Base-by-base conservation (phyloP, 2,797 vertebrate species). In the Epinephelus awoara region DNA sequence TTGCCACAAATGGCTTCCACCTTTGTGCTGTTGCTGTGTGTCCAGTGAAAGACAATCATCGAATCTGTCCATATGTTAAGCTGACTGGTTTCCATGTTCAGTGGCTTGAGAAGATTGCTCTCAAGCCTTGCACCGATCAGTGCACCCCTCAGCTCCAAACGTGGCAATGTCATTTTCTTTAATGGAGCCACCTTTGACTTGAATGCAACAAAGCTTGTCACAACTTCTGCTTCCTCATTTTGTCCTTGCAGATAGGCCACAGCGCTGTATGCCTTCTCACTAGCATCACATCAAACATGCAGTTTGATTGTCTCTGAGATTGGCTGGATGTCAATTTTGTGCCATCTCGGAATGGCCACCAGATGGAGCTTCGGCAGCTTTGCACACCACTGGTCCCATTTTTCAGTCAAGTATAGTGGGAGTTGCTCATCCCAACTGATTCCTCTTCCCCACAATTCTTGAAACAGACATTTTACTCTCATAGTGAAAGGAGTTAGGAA, bases 141-240 rank as follows among this genome's bases (percentile, higher is more conserved):
- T 29, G 27, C 27, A 29, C 5, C 27, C 27, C 6, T 29, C 27
- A 29, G 27, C 27, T 29, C 27, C 6, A 6, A 34, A 2, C 13
- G 49, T 21, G 79, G 83, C 8, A 86, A 47, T 0, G 83, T 79
- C 19, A 85, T 51, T 62, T 80, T 87, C 47, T 83, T 89, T 6
- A 89, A 5, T 5, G 79, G 73, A 0, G 75, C 70, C 0, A 87
- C 75, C 14, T 42, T 64, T 11, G 74, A 67, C n/a, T 87, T 85
- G 0, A 77, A 85, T 5, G 64, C 70, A 0, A 85, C 72, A 25
- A 77, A 47, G 5, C 83, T 76, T 2, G 27, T 64, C 1, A 71
- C 55, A 57, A 3, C 2, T 3, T 67, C 42, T 44, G 61, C 52
- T 4, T 61, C 61, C 1, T 29, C 5, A 29, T 29, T 29, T n/a